Base-by-base conservation (phyloP, 2,888 invertebrate species). In the Andrena haemorrhoa region DNA sequence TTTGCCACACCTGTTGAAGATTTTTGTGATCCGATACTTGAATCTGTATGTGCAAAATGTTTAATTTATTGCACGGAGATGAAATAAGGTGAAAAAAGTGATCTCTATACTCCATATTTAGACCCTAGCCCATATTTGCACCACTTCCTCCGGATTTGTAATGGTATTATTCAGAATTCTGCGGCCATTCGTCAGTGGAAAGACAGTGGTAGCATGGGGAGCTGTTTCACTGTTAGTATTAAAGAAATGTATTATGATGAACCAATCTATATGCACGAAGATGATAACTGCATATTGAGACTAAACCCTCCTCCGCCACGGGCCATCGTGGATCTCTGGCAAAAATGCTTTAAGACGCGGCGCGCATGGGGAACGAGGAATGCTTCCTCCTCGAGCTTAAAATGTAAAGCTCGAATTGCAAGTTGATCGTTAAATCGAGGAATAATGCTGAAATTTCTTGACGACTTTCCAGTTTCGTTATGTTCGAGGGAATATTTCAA, bases 221-320 rank as follows among this genome's bases (percentile, higher is more conserved):
- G 29, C 49, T 23, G 29, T 65, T 49, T 47, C 16, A 29, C 4
- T 10, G 51, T 75, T 72, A 75, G 61, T 35, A 35, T 51, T 12
- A 47, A 58, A 60, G 51, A 73, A 61, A 66, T 26, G 66, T 78
- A 79, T 79, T 79, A 66, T 65, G 61, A 79, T 78, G 65, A 78
- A 60, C 60, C 71, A 77, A 77, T 79, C 79, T 79, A 56, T 79
- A 79, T 79, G 77, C 79, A 71, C 60, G 75, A 53, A 60, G 65
- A 78, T 76, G 87, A 87, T 86, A 88, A 89, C 88, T 87, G 89
- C 89, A 89, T 88, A 89, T 89, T 87, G 89, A 68, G 85, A 71
- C 73, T 82, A 82, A 88, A 81, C 79, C 74, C 77, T 61, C n/a
- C 47, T 33, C 26, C 23, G 16, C n/a, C n/a, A 5, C 23, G 20